Base-by-base conservation (phyloP, 1,140 invertebrate species). In the Caerostris darwini region DNA sequence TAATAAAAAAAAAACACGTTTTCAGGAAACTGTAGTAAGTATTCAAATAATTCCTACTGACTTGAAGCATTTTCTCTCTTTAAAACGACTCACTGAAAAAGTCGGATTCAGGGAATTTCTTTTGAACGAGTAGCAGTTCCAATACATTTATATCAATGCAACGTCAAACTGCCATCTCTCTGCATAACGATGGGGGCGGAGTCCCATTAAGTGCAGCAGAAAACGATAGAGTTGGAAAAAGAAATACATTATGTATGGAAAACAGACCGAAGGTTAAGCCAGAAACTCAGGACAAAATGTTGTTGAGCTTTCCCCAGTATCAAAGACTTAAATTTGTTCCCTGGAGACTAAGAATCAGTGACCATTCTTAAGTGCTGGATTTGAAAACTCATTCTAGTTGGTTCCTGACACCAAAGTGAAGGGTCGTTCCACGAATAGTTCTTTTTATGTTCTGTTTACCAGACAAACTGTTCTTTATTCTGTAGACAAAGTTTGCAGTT, bases 371-470 rank as follows among this genome's bases (percentile, higher is more conserved):
- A 85, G 83, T 85, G 83, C 83, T 59, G 14, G 83, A 58, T 85
- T 59, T 85, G 17, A 57, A 85, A 85, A 12, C 56, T 8, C 83
- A 85, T 85, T 85, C 83, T 56, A 12, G 71, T 81, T 81, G 34
- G 53, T 81, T 50, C 53, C 71, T 53, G 56, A 58, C 17, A 85
- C 57, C 56, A 56, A 58, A 59, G 17, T 14, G 83, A 34, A 85
- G 56, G 58, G 83, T 19, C 54, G 56, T 58, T 85, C 57, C 56
- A 57, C 77, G n/a, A 85, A 34, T 57, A 12, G 7, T 17, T 85
- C 83, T 54, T 85, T 85, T 85, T 85, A 85, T 85, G 83, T 85
- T 85, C 83, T 85, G 83, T 85, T 85, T 85, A 57, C 83, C 83
- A 56, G 57, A 58, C 83, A 85, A 85, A 85, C 83, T 85, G 83